Evolutionary conservation across 2,888 invertebrate genomes (phyloP).

Genomic region (Rapana venosa): DNA sequence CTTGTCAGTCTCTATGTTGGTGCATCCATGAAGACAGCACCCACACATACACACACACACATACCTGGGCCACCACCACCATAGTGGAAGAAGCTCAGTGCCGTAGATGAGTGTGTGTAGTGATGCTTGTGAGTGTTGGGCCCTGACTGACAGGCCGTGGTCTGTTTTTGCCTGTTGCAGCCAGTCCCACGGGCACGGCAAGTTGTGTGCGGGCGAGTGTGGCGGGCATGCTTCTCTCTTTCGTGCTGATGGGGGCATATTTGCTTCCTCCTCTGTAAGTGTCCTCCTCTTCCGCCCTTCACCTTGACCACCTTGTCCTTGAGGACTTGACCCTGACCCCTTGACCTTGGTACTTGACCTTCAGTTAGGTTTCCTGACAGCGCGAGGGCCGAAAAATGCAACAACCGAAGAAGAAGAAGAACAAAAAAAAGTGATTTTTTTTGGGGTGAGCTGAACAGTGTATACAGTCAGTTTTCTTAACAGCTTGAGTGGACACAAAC

Average conservation of each 20-base stretch:
- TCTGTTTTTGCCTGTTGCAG: constrained; percentile 44
- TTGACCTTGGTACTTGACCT: background rate
- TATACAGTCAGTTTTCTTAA: too few species aligned
- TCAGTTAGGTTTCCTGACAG: background rate
- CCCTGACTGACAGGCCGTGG: background rate
- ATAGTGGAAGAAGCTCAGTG: background rate
- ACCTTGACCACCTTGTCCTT: background rate
- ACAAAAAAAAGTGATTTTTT: too few species aligned
- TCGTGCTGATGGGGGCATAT: constrained; percentile 23
- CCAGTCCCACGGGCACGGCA: constrained; percentile 18
- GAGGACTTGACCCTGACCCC: background rate
- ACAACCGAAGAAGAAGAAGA: too few species aligned
- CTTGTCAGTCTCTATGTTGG: too few species aligned
- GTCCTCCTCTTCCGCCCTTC: background rate
- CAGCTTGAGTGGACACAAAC: too few species aligned
- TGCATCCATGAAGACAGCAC: background rate
- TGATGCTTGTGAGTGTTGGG: background rate
- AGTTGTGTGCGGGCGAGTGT: constrained; percentile 35
- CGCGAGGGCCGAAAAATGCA: too few species aligned
- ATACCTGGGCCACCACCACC: background rate
- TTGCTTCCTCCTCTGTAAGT: constrained; percentile 33
- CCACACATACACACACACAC: background rate
- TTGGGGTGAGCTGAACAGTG: too few species aligned
- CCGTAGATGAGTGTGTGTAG: background rate
- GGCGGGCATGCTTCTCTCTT: constrained; percentile 38